phyloP scores from a whole-genome alignment of 2,888 invertebrate species.

The Anthophora plumipes region DNA sequence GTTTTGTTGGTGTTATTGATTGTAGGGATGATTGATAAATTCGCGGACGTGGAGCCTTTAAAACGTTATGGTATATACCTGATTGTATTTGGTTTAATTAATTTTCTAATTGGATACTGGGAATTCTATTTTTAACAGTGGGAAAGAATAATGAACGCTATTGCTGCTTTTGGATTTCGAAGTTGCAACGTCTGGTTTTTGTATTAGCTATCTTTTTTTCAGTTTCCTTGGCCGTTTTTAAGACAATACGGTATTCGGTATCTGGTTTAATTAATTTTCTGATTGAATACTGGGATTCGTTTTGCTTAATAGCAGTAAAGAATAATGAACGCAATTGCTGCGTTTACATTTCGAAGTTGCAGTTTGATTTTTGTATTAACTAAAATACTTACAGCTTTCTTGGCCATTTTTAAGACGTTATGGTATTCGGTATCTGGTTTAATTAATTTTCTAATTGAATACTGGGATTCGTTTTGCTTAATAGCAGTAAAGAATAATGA shows the following conservation, averaged over 20 bases:
- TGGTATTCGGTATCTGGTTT: background rate
- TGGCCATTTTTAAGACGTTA: too few species aligned
- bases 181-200: too few species aligned
- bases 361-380: too few species aligned
- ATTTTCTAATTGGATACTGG: background rate
- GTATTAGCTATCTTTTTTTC: too few species aligned
- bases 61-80: background rate
- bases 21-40: background rate
- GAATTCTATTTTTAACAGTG: background rate
- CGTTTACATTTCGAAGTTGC: too few species aligned
- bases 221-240: too few species aligned
- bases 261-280: background rate
- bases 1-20: background rate
- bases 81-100: background rate
- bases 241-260: too few species aligned
- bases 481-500: too few species aligned
- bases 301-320: background rate
- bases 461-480: background rate
- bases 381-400: too few species aligned
- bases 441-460: background rate
- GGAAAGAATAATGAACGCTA: too few species aligned
- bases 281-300: background rate
- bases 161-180: too few species aligned
- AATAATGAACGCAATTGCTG: too few species aligned
- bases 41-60: background rate